phyloP scores from a whole-genome alignment of 2,888 invertebrate species.

The Acanthosepion pharaonis region DNA sequence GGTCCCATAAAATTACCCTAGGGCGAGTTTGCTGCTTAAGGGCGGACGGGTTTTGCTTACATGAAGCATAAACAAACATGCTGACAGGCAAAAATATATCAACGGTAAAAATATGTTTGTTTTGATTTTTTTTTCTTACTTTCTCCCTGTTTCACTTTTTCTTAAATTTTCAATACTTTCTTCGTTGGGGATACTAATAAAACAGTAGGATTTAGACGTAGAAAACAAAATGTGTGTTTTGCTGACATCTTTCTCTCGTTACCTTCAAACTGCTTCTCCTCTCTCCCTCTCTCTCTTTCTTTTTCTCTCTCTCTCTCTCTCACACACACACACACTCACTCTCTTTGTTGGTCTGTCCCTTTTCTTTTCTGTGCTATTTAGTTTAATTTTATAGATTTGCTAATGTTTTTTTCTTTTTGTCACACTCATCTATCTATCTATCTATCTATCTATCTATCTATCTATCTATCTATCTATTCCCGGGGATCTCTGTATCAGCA shows the following conservation, averaged over 20 bases:
- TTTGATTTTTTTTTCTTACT: neutral
- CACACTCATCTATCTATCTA: too few species aligned
- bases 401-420: too few species aligned
- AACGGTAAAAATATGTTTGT: slow-evolving; percentile 6
- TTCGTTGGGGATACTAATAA: neutral
- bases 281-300: neutral
- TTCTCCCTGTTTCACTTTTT: neutral
- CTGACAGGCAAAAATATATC: neutral
- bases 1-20: neutral
- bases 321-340: too few species aligned
- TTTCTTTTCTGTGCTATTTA: too few species aligned
- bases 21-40: neutral
- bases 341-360: too few species aligned
- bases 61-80: neutral
- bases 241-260: neutral
- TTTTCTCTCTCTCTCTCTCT: too few species aligned
- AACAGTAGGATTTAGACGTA: neutral
- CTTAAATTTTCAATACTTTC: neutral
- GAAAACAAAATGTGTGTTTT: neutral
- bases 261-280: neutral
- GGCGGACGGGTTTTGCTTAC: neutral
- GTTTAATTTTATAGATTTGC: too few species aligned
- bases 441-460: too few species aligned
- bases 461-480: too few species aligned
- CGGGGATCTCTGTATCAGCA: neutral